phyloP scores from a whole-genome alignment of 2,888 invertebrate genomes.

The Thymelicus sylvestris region DNA sequence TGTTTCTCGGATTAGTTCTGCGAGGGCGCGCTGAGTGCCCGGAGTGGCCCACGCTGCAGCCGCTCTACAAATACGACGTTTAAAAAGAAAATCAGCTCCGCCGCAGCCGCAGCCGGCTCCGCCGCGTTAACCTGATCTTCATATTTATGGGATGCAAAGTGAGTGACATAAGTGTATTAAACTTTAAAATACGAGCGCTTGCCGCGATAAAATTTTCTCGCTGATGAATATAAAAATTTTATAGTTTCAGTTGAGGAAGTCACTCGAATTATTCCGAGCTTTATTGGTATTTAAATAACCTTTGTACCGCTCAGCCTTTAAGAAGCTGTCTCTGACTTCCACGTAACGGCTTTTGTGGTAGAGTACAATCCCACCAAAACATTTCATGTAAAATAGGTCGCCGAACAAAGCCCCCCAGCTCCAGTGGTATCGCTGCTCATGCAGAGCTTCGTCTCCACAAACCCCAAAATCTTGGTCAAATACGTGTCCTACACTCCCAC shows the following conservation, averaged over 20 bases:
- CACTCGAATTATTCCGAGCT: neutral
- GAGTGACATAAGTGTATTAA: constrained; percentile 8
- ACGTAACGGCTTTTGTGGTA: too few relatives aligned
- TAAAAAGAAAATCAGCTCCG: neutral
- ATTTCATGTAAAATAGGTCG: too few relatives aligned
- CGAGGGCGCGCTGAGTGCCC: too few relatives aligned
- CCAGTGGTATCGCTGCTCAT: too few relatives aligned
- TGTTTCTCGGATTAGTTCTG: too few relatives aligned
- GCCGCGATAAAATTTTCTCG: neutral
- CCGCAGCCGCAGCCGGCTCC: neutral
- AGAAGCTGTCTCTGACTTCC: neutral
- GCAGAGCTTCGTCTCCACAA: too few relatives aligned
- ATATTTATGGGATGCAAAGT: constrained; percentile 8
- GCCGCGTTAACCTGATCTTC: constrained; percentile 1
- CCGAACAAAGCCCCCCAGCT: too few relatives aligned
- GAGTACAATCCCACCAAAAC: too few relatives aligned
- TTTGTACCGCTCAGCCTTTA: neutral
- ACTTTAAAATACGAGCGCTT: constrained; percentile 6
- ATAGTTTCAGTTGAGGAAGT: neutral
- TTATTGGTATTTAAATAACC: neutral
- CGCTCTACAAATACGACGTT: neutral
- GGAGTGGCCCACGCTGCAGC: too few relatives aligned
- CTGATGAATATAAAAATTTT: constrained; percentile 1
- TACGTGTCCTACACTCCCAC: too few relatives aligned
- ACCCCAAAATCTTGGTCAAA: too few relatives aligned